Percentiles rank a stretch among this genome's conserved stretches.
These are phyloP conservation scores for Drosophila seclusa DNA, from an alignment of 2,888 invertebrate genomes.

Conservation along the genomic window DNA sequence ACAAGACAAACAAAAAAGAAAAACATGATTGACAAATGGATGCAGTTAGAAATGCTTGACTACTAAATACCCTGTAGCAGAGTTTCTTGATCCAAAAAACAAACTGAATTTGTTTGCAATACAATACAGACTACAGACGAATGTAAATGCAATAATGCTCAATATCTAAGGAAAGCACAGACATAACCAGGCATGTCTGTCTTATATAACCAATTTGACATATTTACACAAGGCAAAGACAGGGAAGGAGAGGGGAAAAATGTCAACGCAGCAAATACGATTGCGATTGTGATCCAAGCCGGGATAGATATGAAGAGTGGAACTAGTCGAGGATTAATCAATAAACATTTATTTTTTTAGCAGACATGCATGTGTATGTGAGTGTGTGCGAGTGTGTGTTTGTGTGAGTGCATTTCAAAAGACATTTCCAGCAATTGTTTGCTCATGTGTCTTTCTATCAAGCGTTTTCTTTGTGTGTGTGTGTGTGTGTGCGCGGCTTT, in stretches of 20 bases:
- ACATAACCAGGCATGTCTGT: neutral
- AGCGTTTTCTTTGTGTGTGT: neutral
- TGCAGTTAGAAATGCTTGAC: neutral
- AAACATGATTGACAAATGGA: neutral
- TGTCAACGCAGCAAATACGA: slow-evolving; percentile 40
- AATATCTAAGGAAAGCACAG: neutral
- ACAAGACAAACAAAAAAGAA: neutral
- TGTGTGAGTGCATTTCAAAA: slow-evolving; percentile 36
- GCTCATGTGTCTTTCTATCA: slow-evolving; percentile 43
- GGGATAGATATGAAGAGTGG: slow-evolving; percentile 23
- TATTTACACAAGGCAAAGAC: neutral
- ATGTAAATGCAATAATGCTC: neutral
- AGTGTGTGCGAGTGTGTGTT: neutral
- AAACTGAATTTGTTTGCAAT: neutral
- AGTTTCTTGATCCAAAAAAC: neutral
- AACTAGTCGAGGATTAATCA: slow-evolving; percentile 54
- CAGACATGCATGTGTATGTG: slow-evolving; percentile 1
- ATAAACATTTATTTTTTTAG: slow-evolving; percentile 22
- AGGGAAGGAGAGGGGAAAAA: neutral
- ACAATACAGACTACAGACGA: neutral
- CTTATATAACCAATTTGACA: neutral
- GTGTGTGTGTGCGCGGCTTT: slow-evolving; percentile 35
- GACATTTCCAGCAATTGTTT: slow-evolving; percentile 52
- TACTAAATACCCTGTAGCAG: neutral
- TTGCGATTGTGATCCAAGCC: slow-evolving; percentile 25